Evolutionary conservation across 1,140 invertebrate genomes (phyloP).

Genomic region (Leptestheria dahalacensis): DNA sequence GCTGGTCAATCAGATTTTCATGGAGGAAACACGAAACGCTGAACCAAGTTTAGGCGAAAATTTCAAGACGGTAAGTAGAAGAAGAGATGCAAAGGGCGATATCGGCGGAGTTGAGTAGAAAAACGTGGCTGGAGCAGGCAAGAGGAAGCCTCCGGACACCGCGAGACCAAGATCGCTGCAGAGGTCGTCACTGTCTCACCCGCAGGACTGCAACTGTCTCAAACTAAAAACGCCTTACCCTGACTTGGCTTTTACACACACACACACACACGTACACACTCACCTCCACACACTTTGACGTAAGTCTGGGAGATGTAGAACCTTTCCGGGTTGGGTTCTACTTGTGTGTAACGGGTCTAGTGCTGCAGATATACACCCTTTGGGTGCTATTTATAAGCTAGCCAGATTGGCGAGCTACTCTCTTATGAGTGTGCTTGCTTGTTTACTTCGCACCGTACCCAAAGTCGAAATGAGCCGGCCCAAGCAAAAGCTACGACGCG

Average conservation of each 20-base stretch:
- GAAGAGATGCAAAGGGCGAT: background rate
- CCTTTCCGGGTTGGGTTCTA: background rate
- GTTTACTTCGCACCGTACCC: too few relatives aligned
- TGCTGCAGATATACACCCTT: background rate
- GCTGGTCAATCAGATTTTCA: background rate
- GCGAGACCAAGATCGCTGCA: background rate
- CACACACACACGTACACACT: background rate
- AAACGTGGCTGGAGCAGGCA: background rate
- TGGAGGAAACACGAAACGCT: background rate
- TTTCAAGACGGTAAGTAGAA: background rate
- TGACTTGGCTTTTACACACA: background rate
- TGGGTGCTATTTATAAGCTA: background rate
- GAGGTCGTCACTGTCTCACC: background rate
- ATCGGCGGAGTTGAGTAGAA: background rate
- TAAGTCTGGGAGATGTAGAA: background rate
- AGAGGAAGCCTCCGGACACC: background rate
- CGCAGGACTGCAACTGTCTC: background rate
- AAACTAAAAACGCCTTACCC: background rate
- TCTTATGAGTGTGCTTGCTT: background rate
- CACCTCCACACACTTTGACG: background rate
- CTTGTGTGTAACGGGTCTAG: background rate
- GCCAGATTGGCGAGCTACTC: background rate
- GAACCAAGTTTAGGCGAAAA: background rate
- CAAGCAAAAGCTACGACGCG: too few relatives aligned
- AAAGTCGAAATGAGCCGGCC: too few relatives aligned